phyloP scores from a whole-genome alignment of 2,888 invertebrate species.

The Hypomecis atomaria region DNA sequence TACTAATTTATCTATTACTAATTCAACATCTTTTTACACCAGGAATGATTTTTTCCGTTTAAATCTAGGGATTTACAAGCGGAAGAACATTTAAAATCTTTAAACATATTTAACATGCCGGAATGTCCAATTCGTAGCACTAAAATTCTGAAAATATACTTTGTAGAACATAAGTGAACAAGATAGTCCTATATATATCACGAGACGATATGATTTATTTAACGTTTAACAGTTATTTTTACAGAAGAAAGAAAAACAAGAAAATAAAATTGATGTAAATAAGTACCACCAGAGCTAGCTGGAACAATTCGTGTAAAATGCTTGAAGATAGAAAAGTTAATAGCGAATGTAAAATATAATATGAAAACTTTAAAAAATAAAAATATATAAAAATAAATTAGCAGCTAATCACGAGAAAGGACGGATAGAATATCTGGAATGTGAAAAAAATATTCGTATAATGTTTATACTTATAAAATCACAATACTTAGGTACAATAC shows the following conservation, averaged over 20 bases:
- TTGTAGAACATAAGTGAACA: conserved; percentile 54
- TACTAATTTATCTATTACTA: conserved; percentile 62
- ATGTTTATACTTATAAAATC: conserved; percentile 2
- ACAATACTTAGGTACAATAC: conserved; percentile 2
- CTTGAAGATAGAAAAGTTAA: conserved; percentile 43
- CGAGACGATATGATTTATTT: conserved; percentile 71
- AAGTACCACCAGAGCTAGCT: conserved; percentile 63
- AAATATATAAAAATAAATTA: conserved; percentile 53
- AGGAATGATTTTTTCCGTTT: conserved; percentile 46
- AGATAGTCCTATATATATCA: conserved; percentile 49
- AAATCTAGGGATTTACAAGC: not conserved
- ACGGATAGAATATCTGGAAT: conserved; percentile 57
- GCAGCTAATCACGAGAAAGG: conserved; percentile 57
- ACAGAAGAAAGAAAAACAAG: conserved; percentile 46
- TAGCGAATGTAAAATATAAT: conserved; percentile 43
- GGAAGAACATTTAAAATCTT: conserved; percentile 19
- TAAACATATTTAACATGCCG: conserved; percentile 50
- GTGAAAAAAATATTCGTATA: conserved; percentile 40
- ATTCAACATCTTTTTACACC: conserved; percentile 59
- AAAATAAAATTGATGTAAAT: conserved; percentile 56
- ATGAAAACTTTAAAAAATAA: conserved; percentile 23
- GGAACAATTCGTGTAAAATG: conserved; percentile 46
- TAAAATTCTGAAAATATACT: conserved; percentile 44
- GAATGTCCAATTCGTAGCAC: conserved; percentile 44
- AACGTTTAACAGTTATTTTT: conserved; percentile 46